Conservation (phyloP, 2,888 invertebrate genomes). For the Dichetophora obliterata region DNA sequence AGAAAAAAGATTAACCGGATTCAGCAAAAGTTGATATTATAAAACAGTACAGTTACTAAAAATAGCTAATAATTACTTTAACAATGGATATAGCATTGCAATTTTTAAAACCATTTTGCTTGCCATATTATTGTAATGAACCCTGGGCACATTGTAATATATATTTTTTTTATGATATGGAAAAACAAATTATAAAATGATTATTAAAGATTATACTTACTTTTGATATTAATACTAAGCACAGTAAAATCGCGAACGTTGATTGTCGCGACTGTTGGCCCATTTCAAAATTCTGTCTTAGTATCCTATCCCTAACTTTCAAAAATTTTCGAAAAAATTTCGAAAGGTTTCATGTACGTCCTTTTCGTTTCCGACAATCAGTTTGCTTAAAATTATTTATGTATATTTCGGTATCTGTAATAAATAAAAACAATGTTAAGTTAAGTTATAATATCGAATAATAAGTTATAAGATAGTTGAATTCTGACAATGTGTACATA, state of each 20-base stretch:
- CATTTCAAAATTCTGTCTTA: conserved; percentile 58
- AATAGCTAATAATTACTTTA: too few species aligned
- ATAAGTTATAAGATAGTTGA: too few species aligned
- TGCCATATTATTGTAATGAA: too few species aligned
- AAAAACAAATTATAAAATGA: too few species aligned
- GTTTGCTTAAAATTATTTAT: not conserved
- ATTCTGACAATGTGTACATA: too few species aligned
- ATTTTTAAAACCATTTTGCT: too few species aligned
- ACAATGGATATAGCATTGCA: too few species aligned
- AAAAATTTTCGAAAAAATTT: conserved; percentile 20
- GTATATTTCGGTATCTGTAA: conserved; percentile 34
- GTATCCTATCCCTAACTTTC: conserved; percentile 34
- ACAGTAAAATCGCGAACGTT: conserved; percentile 65
- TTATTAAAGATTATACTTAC: conserved; percentile 56
- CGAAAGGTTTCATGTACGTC: conserved; percentile 28
- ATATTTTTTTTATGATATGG: too few species aligned
- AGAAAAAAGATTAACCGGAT: too few species aligned
- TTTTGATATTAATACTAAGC: conserved; percentile 67
- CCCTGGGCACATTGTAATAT: too few species aligned
- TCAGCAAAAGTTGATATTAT: too few species aligned
- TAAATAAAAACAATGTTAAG: conserved; percentile 10
- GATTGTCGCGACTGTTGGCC: conserved; percentile 66
- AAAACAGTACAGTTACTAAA: too few species aligned
- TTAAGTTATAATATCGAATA: not conserved
- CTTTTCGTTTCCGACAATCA: not conserved